phyloP scores from a whole-genome alignment of 2,113 vertebrate genomes.

The Cariama cristata region DNA sequence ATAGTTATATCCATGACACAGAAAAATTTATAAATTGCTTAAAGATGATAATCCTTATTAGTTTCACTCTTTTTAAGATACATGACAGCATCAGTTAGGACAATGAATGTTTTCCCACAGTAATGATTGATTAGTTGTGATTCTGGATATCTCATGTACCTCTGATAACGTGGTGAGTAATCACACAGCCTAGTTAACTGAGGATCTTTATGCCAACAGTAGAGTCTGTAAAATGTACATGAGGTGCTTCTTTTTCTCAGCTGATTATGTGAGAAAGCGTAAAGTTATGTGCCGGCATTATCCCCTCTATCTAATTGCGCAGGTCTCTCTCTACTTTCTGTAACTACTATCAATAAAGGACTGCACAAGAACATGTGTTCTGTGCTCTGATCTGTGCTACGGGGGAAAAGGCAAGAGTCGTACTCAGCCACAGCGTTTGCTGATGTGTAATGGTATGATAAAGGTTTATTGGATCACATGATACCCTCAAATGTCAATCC shows the following conservation, averaged over 20 bases:
- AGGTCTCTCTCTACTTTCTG: neutral
- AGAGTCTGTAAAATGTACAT: neutral
- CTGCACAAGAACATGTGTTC: neutral
- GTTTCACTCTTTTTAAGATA: neutral
- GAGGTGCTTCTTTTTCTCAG: neutral
- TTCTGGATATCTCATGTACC: neutral
- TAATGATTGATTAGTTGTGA: neutral
- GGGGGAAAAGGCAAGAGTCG: accelerated
- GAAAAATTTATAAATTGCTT: neutral
- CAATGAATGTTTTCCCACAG: neutral
- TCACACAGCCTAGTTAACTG: neutral
- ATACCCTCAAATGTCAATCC: neutral
- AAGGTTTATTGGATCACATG: neutral
- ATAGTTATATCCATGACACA: neutral
- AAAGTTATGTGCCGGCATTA: neutral
- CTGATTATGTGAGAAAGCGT: neutral
- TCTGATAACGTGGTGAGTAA: neutral
- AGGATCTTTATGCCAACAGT: neutral
- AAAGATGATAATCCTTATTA: neutral
- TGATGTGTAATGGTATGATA: neutral
- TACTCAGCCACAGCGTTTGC: neutral
- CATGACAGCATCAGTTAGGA: neutral
- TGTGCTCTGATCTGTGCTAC: neutral
- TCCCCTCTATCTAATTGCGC: neutral
- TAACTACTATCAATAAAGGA: neutral